These are phyloP conservation scores for Lordiphosa mommai DNA, from an alignment of 1,140 invertebrate species.

Conservation along the genomic window DNA sequence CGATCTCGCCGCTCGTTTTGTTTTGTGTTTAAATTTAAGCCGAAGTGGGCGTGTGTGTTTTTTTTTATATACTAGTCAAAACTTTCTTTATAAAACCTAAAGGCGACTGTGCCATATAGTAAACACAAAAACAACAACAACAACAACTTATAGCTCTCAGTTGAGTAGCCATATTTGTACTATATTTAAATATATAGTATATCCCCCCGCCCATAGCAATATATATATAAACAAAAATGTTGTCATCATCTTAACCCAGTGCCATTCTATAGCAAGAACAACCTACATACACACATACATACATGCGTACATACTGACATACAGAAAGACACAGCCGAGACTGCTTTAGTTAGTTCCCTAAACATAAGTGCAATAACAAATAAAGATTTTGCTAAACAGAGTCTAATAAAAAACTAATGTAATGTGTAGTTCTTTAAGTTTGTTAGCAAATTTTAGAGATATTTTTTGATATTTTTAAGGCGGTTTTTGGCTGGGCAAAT, in stretches of 20 bases:
- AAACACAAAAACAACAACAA: slow-evolving; percentile 48
- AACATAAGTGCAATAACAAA: slow-evolving; percentile 61
- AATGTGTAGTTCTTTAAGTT: slow-evolving; percentile 22
- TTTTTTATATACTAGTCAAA: slow-evolving; percentile 70
- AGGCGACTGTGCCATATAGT: slow-evolving; percentile 71
- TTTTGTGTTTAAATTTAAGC: slow-evolving; percentile 34
- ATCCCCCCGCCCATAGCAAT: too few species aligned
- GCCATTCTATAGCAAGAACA: slow-evolving; percentile 14
- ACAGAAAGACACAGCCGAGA: slow-evolving; percentile 55
- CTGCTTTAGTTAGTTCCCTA: slow-evolving; percentile 69
- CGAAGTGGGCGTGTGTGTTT: slow-evolving; percentile 28
- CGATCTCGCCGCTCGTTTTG: slow-evolving; percentile 74
- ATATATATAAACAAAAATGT: not conserved
- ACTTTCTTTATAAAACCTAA: slow-evolving; percentile 51
- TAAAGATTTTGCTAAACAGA: slow-evolving; percentile 61
- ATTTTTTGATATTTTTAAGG: too few species aligned
- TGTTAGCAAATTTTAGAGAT: slow-evolving; percentile 10
- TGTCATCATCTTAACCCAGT: slow-evolving; percentile 20
- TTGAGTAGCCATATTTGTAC: not conserved
- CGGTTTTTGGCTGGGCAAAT: slow-evolving; percentile 7
- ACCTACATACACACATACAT: not conserved
- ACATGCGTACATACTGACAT: slow-evolving; percentile 10
- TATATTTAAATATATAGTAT: too few species aligned
- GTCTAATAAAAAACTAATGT: slow-evolving; percentile 35
- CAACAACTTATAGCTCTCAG: slow-evolving; percentile 43